Conservation (phyloP, 2,888 invertebrate genomes). For the Pegoplata infirma region DNA sequence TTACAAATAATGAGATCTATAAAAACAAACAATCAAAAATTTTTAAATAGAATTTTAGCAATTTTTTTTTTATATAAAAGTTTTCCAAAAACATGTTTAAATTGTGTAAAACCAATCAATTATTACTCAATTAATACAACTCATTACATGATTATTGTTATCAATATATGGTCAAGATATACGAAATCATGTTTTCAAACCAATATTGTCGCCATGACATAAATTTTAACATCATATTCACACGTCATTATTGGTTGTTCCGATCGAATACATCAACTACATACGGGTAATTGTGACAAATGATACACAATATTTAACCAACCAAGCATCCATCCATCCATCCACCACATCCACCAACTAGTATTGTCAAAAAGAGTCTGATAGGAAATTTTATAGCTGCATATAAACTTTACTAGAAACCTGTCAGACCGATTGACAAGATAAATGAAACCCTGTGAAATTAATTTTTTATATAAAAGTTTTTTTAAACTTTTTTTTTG, state of each 20-base stretch:
- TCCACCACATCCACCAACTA: not conserved
- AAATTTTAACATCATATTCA: conserved; percentile 39
- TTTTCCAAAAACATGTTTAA: not conserved
- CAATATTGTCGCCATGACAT: conserved; percentile 44
- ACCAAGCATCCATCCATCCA: not conserved
- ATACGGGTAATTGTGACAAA: conserved; percentile 38
- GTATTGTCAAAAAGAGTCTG: too few relatives aligned
- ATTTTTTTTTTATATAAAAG: not conserved
- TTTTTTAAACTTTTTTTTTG: too few relatives aligned
- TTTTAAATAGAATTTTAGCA: conserved; percentile 7
- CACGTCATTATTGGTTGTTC: conserved; percentile 26
- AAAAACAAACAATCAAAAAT: not conserved
- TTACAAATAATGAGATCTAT: conserved; percentile 68
- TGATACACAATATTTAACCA: conserved; percentile 28
- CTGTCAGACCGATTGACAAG: too few relatives aligned
- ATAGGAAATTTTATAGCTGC: too few relatives aligned
- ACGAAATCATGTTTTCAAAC: conserved; percentile 28
- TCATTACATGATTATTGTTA: conserved; percentile 23
- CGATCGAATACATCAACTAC: conserved; percentile 10
- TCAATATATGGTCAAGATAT: conserved; percentile 18
- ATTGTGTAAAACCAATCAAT: conserved; percentile 13
- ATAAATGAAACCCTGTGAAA: too few relatives aligned
- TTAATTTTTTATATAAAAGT: too few relatives aligned
- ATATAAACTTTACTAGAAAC: too few relatives aligned
- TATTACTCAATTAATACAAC: conserved; percentile 31